Conservation (phyloP, 92 coral and sea anemone genomes). For the Zoanthus gigantus region DNA sequence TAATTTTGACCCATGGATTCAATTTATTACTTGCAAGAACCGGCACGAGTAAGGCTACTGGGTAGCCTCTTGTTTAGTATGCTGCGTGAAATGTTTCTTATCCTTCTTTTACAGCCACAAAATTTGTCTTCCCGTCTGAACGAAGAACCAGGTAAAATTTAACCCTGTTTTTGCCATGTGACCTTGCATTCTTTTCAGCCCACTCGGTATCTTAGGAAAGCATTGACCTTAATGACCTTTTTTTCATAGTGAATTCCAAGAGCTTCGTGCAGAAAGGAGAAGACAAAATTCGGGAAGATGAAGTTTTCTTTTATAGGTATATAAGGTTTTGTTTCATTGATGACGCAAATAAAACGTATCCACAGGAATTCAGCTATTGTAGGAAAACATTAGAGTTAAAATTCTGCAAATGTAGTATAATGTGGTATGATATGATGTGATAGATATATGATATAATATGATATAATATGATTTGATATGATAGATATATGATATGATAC, state of each 20-base stretch:
- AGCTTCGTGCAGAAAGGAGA: constrained; percentile 84
- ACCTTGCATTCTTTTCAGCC: neutral
- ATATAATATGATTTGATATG: no score
- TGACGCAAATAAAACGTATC: neutral
- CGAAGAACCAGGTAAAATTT: constrained; percentile 90
- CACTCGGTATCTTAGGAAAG: neutral
- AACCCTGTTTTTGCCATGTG: neutral
- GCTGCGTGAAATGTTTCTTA: neutral
- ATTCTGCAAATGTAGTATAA: no score
- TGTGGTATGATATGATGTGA: no score
- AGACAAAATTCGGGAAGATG: constrained; percentile 89
- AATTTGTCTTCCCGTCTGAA: constrained; percentile 71
- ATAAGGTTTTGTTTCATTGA: neutral
- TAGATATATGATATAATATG: no score
- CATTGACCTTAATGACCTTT: neutral
- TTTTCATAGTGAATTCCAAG: constrained; percentile 80
- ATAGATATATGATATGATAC: no score
- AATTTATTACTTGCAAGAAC: no score
- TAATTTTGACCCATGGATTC: no score
- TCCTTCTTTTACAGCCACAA: constrained; percentile 64
- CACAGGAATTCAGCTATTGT: no score
- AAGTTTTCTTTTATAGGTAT: constrained; percentile 90
- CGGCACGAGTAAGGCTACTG: no score
- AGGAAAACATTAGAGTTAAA: no score
- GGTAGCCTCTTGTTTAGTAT: neutral